Evolutionary conservation across 1,140 invertebrate species (phyloP).

Genomic region (Drosophila prosaltans): DNA sequence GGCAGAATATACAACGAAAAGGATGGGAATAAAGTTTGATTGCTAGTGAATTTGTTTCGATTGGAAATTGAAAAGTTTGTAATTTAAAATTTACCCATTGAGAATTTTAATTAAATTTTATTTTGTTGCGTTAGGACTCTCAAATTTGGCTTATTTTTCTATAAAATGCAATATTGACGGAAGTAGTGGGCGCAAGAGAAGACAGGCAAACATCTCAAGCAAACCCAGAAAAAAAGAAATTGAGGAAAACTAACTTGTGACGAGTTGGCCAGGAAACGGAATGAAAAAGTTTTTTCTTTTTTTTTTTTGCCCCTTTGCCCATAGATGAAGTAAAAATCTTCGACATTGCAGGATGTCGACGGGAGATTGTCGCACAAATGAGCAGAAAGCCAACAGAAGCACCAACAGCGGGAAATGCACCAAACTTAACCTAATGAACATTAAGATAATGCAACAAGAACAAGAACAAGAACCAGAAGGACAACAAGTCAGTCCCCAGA

Average conservation of each 20-base stretch:
- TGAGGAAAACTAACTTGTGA: constrained; percentile 46
- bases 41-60: constrained; percentile 11
- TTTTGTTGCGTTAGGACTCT: too few relatives aligned
- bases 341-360: constrained; percentile 58
- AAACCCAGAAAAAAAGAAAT: constrained; percentile 16
- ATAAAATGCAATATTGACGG: background rate
- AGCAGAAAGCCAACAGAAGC: constrained; percentile 47
- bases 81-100: background rate
- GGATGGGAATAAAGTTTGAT: constrained; percentile 28
- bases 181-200: background rate
- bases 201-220: background rate
- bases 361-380: constrained; percentile 75
- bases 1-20: background rate
- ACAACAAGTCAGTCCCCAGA: constrained; percentile 11
- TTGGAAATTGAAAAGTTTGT: constrained; percentile 7
- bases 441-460: constrained; percentile 80
- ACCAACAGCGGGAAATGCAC: constrained; percentile 66
- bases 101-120: background rate
- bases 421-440: constrained; percentile 81
- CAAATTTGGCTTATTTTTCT: background rate
- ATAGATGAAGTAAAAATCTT: constrained; percentile 55
- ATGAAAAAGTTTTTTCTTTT: constrained; percentile 57
- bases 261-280: constrained; percentile 60
- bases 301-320: constrained; percentile 3
- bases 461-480: constrained; percentile 45